Conservation (phyloP, 30 jellyfish, hydroid and myxozoan genomes). For the Chironex yamaguchii region DNA sequence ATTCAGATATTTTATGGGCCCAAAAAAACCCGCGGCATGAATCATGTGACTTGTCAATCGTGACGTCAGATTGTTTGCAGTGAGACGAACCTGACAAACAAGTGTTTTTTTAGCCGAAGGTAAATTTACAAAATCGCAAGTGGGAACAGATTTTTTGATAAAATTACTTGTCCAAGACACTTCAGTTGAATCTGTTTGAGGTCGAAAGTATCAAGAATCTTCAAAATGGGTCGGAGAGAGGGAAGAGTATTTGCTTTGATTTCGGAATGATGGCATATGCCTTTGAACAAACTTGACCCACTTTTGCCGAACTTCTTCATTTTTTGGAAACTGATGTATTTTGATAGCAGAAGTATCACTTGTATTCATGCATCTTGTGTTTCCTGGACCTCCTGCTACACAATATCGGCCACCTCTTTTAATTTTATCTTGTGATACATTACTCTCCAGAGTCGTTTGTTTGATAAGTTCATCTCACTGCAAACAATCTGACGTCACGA, state of each 20-base stretch:
- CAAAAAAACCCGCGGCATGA: no score
- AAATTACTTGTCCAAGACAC: no score
- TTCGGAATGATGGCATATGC: conserved; percentile 40
- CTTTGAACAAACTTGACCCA: conserved; percentile 51
- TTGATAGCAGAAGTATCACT: conserved; percentile 29
- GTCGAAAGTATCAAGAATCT: conserved; percentile 20
- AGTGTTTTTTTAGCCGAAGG: conserved; percentile 40
- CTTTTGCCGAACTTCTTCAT: conserved; percentile 2
- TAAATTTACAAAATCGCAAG: conserved; percentile 20
- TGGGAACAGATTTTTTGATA: no score
- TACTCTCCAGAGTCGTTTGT: no score
- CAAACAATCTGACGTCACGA: no score
- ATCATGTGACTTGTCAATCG: no score
- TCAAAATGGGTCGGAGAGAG: conserved; percentile 55
- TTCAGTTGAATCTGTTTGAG: no score
- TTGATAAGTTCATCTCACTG: no score
- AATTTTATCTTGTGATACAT: background rate
- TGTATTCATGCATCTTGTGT: conserved; percentile 52
- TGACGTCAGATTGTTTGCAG: no score
- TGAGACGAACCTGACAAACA: no score
- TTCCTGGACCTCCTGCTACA: conserved; percentile 57
- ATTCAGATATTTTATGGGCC: no score
- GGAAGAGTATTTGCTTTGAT: conserved; percentile 26
- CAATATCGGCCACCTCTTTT: conserved; percentile 66
- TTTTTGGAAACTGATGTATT: conserved; percentile 47